Evolutionary conservation across 2,113 vertebrate genomes (phyloP).

Genomic region (Pelobates fuscus): DNA sequence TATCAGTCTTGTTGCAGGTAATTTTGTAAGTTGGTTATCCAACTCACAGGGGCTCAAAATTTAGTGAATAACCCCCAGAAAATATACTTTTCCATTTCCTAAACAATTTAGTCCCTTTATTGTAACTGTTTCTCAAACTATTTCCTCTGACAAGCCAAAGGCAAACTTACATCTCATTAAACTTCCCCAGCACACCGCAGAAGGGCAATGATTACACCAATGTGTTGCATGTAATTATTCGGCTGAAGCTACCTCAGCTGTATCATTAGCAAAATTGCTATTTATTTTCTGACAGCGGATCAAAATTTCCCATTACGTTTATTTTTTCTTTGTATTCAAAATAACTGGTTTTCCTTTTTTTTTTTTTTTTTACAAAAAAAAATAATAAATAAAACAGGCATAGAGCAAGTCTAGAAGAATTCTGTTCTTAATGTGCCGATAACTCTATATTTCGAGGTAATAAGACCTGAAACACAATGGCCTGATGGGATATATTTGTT

Average conservation of each 20-base stretch:
- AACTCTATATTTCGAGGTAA: no score
- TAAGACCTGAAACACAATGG: no score
- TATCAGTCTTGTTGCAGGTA: no score
- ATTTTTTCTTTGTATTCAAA: not conserved
- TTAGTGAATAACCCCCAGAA: no score
- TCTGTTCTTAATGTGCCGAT: no score
- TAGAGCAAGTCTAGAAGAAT: not conserved
- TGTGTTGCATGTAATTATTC: conserved; percentile 30
- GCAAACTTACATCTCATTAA: not conserved
- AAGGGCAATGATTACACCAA: conserved; percentile 32
- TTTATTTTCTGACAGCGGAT: conserved; percentile 50
- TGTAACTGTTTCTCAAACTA: not conserved
- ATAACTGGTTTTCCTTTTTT: conserved; percentile 4
- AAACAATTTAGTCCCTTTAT: not conserved
- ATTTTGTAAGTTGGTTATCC: no score
- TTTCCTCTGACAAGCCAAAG: not conserved
- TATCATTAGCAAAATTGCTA: conserved; percentile 52
- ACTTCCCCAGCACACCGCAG: conserved; percentile 13
- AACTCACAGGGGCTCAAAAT: no score
- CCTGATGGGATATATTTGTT: no score
- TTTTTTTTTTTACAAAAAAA: not conserved
- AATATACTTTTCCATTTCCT: no score
- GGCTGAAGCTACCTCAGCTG: not conserved
- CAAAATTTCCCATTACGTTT: conserved; percentile 37
- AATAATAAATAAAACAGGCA: no score